Evolutionary conservation across 2,888 invertebrate species (phyloP).

Genomic region (Loripinus fragilis): DNA sequence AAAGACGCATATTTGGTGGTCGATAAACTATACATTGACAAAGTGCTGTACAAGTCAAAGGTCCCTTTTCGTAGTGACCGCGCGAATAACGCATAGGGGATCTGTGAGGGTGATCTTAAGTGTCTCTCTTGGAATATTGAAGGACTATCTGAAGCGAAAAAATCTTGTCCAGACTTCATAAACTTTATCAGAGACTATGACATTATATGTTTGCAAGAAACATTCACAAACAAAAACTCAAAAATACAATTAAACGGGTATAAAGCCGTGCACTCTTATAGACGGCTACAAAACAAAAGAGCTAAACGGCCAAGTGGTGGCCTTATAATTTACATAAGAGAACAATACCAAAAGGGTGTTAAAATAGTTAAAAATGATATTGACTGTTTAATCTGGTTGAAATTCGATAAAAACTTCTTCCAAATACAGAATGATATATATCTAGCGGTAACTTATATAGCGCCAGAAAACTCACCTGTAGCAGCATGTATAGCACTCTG

Average conservation of each 20-base stretch:
- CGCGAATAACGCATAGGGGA: not conserved
- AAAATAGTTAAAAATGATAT: not conserved
- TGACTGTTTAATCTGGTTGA: conserved; percentile 1
- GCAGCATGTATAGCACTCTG: no score
- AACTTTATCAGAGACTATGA: conserved; percentile 13
- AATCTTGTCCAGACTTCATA: not conserved
- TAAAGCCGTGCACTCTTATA: conserved; percentile 19
- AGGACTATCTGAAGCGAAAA: conserved; percentile 8
- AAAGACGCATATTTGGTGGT: not conserved
- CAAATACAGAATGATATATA: not conserved
- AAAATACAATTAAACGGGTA: conserved; percentile 8
- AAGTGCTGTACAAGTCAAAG: conserved; percentile 10
- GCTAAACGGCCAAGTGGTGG: conserved; percentile 1
- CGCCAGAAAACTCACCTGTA: conserved; percentile 2
- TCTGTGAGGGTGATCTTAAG: not conserved
- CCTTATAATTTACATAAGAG: not conserved
- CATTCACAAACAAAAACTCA: conserved; percentile 16
- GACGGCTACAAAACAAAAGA: conserved; percentile 3
- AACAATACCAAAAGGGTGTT: not conserved
- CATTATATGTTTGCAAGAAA: conserved; percentile 3
- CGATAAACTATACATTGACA: conserved; percentile 29
- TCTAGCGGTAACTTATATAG: not conserved
- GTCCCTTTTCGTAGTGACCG: not conserved
- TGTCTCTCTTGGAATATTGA: conserved; percentile 16
- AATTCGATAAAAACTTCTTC: not conserved